These are phyloP conservation scores for Apamea epomidion DNA, from an alignment of 2,888 invertebrate species.

Conservation along the genomic window DNA sequence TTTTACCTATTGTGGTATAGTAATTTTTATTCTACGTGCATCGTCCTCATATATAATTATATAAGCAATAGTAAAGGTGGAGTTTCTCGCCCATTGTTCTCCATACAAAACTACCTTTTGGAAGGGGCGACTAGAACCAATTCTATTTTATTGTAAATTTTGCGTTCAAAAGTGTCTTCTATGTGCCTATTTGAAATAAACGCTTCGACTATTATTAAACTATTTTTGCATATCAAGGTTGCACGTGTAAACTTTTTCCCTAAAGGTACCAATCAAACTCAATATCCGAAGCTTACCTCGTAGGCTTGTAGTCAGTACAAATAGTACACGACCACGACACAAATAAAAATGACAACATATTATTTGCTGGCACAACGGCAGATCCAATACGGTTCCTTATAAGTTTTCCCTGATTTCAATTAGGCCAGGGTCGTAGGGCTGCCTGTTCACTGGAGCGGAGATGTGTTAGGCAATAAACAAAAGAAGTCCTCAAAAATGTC, in stretches of 20 bases:
- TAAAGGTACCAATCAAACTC: background rate
- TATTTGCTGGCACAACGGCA: slow-evolving; percentile 18
- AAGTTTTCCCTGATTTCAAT: slow-evolving; percentile 51
- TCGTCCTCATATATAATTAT: no score
- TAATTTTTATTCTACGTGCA: no score
- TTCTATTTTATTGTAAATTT: no score
- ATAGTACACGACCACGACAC: slow-evolving; percentile 4
- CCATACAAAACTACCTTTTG: no score
- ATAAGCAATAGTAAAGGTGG: no score
- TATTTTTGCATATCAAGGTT: background rate
- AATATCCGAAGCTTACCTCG: slow-evolving; percentile 24
- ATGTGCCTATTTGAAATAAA: no score
- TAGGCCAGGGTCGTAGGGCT: slow-evolving; percentile 31
- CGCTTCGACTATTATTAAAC: no score
- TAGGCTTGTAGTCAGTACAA: background rate
- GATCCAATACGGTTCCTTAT: slow-evolving; percentile 48
- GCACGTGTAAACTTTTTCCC: background rate
- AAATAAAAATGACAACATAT: slow-evolving; percentile 34
- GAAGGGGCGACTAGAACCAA: no score
- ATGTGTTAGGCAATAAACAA: background rate
- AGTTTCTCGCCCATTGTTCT: no score
- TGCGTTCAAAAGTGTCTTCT: no score
- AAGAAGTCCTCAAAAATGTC: background rate
- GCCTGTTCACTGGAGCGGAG: background rate
- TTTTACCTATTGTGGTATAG: no score